Evolutionary conservation across 2,113 vertebrate species (phyloP).

Genomic region (Scatophagus argus): DNA sequence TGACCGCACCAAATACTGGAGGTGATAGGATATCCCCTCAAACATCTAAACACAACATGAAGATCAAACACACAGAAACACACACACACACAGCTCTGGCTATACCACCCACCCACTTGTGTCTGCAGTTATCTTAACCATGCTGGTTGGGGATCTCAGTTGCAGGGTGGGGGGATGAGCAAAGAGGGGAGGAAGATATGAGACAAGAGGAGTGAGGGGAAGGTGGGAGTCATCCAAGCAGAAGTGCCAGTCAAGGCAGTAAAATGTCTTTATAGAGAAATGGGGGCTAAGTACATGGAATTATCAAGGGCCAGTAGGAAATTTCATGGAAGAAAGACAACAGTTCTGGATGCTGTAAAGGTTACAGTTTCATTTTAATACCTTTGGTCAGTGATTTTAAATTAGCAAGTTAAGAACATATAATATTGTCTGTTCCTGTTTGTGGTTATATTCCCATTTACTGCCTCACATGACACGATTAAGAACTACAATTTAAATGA

Average conservation of each 20-base stretch:
- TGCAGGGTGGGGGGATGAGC: slow-evolving; percentile 43
- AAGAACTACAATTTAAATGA: neutral
- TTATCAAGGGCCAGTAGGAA: slow-evolving; percentile 52
- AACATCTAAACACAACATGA: slow-evolving; percentile 86
- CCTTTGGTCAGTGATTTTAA: slow-evolving; percentile 6
- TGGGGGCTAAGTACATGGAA: slow-evolving; percentile 46
- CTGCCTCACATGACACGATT: neutral
- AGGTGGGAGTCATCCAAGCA: slow-evolving; percentile 57
- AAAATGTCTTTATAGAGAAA: slow-evolving; percentile 74
- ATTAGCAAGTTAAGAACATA: neutral
- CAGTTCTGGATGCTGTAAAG: slow-evolving; percentile 65
- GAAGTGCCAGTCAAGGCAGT: slow-evolving; percentile 66
- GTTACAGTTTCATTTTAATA: slow-evolving; percentile 64
- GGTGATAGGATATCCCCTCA: slow-evolving; percentile 87
- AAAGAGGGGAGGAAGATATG: slow-evolving; percentile 40
- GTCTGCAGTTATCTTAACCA: slow-evolving; percentile 82
- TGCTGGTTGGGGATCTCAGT: slow-evolving; percentile 74
- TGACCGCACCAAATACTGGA: slow-evolving; percentile 81
- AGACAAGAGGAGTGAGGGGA: slow-evolving; percentile 33
- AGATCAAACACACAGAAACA: slow-evolving; percentile 81
- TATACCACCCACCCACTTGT: slow-evolving; percentile 83
- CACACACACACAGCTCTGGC: slow-evolving; percentile 71
- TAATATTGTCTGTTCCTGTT: slow-evolving; percentile 3
- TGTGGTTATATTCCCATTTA: slow-evolving; percentile 1
- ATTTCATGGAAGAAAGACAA: slow-evolving; percentile 56